Percentiles rank a stretch among this genome's conserved stretches.
Evolutionary conservation across 2,888 invertebrate genomes (phyloP).

Genomic region (Zelleria hepariella): DNA sequence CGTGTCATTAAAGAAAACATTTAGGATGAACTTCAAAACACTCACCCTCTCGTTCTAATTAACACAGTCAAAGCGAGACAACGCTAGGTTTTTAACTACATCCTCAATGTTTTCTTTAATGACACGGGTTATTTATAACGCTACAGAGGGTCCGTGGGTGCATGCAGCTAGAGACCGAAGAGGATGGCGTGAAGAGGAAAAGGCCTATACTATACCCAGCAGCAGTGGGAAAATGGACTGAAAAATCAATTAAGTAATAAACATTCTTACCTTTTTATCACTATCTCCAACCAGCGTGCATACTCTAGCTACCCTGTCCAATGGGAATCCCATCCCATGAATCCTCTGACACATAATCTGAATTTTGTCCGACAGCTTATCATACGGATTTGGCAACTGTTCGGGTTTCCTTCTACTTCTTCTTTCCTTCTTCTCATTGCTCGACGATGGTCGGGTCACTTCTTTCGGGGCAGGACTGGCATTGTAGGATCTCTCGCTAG

Average conservation of each 20-base stretch:
- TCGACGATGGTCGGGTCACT: conserved; percentile 28
- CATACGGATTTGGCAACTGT: conserved; percentile 49
- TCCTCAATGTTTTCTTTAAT: no score
- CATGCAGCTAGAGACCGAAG: no score
- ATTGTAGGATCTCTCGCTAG: conserved; percentile 63
- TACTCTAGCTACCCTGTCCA: conserved; percentile 85
- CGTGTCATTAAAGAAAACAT: no score
- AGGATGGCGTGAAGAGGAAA: no score
- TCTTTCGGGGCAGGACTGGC: conserved; percentile 61
- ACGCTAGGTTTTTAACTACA: no score
- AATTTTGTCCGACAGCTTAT: conserved; percentile 58
- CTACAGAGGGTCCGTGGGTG: no score
- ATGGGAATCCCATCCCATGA: conserved; percentile 90
- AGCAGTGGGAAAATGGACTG: no score
- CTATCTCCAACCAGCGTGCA: conserved; percentile 81
- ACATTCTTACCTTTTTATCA: conserved; percentile 83
- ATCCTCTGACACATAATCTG: conserved; percentile 81
- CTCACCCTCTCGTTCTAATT: no score
- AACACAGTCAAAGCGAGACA: no score
- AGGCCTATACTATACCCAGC: no score
- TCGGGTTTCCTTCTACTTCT: conserved; percentile 38
- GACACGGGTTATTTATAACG: no score
- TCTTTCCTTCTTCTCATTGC: conserved; percentile 30
- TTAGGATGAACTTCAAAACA: no score
- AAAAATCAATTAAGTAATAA: neutral